Percentiles rank a stretch among this genome's conserved stretches.
Evolutionary conservation across 2,113 vertebrate genomes (phyloP).

Genomic region (Cricetomys ansorgei): DNA sequence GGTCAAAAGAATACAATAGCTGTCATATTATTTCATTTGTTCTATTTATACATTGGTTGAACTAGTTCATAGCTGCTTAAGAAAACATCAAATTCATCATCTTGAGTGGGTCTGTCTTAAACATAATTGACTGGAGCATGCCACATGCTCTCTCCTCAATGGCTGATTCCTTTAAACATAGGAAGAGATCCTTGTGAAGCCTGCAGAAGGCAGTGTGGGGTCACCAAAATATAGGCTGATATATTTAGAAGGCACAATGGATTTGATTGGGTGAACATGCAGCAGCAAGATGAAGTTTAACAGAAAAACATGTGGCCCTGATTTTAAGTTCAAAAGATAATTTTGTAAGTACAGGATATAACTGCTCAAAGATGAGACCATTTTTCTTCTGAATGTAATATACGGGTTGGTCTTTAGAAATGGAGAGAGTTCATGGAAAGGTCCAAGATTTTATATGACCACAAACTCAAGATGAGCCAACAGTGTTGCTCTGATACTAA

Average conservation of each 20-base stretch:
- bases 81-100: conserved; percentile 5
- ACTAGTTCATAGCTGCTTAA: conserved; percentile 32
- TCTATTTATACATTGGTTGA: not conserved
- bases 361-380: conserved; percentile 70
- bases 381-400: conserved; percentile 71
- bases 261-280: conserved; percentile 37
- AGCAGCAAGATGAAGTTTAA: conserved; percentile 51
- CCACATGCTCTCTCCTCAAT: not conserved
- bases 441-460: conserved; percentile 70
- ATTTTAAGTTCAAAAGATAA: conserved; percentile 74
- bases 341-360: conserved; percentile 74
- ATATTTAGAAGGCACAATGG: not conserved
- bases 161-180: not conserved
- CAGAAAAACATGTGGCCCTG: conserved; percentile 70
- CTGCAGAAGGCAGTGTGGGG: not conserved
- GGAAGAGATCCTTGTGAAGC: not conserved
- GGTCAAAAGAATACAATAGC: not conserved
- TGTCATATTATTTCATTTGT: conserved; percentile 31
- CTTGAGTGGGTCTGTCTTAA: not conserved
- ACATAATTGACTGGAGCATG: not conserved
- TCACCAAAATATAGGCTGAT: not conserved
- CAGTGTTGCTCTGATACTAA: conserved; percentile 36
- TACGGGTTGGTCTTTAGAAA: conserved; percentile 72
- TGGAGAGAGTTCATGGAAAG: conserved; percentile 66
- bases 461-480: conserved; percentile 69